These are phyloP conservation scores for Porites divaricata DNA, from an alignment of 92 coral and sea anemone species.

Conservation along the genomic window DNA sequence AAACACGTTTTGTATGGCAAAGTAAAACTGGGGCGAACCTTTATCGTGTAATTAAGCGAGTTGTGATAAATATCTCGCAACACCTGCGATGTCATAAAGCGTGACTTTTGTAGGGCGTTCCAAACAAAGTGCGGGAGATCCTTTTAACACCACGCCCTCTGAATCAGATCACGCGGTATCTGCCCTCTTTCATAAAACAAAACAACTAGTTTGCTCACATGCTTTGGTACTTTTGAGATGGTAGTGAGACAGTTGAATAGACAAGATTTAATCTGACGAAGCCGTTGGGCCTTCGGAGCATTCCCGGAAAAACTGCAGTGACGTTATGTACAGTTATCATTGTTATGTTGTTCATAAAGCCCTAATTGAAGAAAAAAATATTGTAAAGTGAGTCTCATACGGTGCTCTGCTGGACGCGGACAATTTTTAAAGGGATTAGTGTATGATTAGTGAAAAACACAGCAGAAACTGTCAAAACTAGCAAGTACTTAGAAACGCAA, in stretches of 20 bases:
- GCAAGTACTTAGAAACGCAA: constrained; percentile 10
- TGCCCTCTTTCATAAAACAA: not conserved
- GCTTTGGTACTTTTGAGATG: not conserved
- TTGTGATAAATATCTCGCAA: constrained; percentile 12
- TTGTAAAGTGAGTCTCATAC: no score
- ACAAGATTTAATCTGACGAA: no score
- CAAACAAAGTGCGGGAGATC: not conserved
- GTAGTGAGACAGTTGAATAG: not conserved
- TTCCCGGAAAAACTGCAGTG: not conserved
- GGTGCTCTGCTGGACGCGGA: constrained; percentile 24
- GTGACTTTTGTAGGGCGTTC: constrained; percentile 14
- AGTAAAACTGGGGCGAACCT: not conserved
- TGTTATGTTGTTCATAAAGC: not conserved
- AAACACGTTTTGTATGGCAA: not conserved
- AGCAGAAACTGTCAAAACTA: not conserved
- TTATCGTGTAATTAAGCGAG: not conserved
- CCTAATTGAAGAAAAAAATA: no score
- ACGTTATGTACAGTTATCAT: not conserved
- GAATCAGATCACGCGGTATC: constrained; percentile 23
- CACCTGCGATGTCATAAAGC: not conserved
- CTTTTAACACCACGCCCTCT: constrained; percentile 24
- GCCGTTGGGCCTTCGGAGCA: not conserved
- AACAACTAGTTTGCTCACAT: not conserved
- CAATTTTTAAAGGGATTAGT: not conserved
- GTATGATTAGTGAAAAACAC: not conserved